A percentile compares a stretch with the other conserved stretches of the same genome.
phyloP scores from a whole-genome alignment of 2,888 invertebrate genomes.

The Argyresthia albistria region DNA sequence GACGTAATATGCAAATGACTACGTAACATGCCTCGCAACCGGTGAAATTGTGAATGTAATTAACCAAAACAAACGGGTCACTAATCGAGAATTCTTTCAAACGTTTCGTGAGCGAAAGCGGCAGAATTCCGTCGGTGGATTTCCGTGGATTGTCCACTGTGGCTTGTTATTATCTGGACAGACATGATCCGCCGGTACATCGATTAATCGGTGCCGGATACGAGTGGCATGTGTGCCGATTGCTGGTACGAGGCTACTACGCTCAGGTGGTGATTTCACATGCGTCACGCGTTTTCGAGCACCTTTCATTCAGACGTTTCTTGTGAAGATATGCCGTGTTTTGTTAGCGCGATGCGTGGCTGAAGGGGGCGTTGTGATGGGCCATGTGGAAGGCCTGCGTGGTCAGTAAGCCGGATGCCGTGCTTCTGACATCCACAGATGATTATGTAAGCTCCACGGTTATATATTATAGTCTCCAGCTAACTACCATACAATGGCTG shows the following conservation, averaged over 20 bases:
- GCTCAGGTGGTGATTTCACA: constrained; percentile 57
- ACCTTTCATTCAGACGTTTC: background rate
- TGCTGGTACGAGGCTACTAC: constrained; percentile 24
- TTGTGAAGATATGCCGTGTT: constrained; percentile 47
- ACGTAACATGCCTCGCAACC: background rate
- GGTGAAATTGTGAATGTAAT: constrained; percentile 1
- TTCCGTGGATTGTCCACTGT: constrained; percentile 6
- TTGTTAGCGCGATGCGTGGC: background rate
- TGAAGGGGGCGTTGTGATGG: constrained; percentile 39
- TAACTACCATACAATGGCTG: constrained; percentile 1
- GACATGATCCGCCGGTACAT: background rate
- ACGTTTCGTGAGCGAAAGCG: background rate
- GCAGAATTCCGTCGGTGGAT: constrained; percentile 9
- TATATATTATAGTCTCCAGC: too few species aligned
- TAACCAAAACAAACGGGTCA: background rate
- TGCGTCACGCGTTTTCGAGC: constrained; percentile 17
- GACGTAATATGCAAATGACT: constrained; percentile 1
- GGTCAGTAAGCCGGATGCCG: constrained; percentile 61
- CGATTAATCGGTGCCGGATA: constrained; percentile 17
- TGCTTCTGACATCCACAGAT: constrained; percentile 38
- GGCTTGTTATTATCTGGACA: constrained; percentile 8
- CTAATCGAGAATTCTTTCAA: background rate
- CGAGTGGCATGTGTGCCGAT: constrained; percentile 12
- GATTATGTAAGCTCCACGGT: constrained; percentile 68
- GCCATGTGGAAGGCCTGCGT: constrained; percentile 69